Base-by-base conservation (phyloP, 1,140 invertebrate genomes). In the Drosophila trapezifrons region DNA sequence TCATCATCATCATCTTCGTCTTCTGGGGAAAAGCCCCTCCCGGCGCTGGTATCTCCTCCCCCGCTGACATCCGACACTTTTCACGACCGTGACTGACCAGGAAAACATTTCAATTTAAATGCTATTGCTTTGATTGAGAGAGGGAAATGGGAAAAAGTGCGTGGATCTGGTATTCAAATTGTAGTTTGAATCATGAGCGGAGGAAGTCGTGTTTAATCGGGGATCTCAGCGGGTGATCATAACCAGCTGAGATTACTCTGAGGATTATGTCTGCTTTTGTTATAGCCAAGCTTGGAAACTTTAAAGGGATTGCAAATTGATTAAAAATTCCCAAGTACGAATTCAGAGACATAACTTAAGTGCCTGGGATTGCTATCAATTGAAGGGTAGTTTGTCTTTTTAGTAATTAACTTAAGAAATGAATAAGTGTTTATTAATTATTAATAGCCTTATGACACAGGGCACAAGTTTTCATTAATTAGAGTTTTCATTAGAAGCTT, bases 31-130 rank as follows among this genome's bases (percentile, higher is more conserved):
- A n/a, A 42, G 45, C 65, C 29, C n/a, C 27, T 2, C 27, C 27
- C 27, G 25, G n/a, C 13, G n/a, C n/a, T 15, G 40, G 22, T 4
- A 42, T 13, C 35, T 25, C 13, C 51, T 13, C 18, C 8, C 69
- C 66, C 54, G 69, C 67, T 71, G 65, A 35, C 43, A 71, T 70
- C 43, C 42, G 51, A 58, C 65, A 71, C 65, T 70, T 71, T 72
- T 40, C 65, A 58, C 13, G 13, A 40, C 27, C 66, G 55, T 71
- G 52, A 71, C 65, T 71, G 67, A 58, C 67, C 65, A 71, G 65
- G 52, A 71, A 71, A 71, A 42, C 51, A 70, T 71, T 56, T 70
- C 67, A 66, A 69, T 69, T 66, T 66, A 69, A 66, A 69, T 66
- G 37, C 37, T 69, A 66, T 69, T 51, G 65, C 20, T 52, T 45